Conservation (phyloP, 1,140 invertebrate genomes). For the Antheraea mylitta region DNA sequence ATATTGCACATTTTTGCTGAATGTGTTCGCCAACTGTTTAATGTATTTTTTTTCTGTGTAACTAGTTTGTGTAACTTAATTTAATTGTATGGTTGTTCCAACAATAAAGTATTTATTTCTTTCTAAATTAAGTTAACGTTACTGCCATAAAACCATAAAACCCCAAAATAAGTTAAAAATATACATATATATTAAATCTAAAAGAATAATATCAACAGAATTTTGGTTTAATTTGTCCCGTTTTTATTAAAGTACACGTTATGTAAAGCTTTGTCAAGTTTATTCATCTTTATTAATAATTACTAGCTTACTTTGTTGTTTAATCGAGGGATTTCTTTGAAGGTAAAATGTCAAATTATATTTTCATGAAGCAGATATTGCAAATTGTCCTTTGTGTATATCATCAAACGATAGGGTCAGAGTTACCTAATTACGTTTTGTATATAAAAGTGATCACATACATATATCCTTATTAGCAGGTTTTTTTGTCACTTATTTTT, state of each 20-base stretch:
- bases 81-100: too few species aligned
- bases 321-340: background rate
- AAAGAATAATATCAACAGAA: background rate
- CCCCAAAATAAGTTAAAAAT: too few species aligned
- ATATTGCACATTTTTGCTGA: too few species aligned
- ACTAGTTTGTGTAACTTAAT: too few species aligned
- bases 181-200: too few species aligned
- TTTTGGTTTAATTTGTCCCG: background rate
- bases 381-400: background rate
- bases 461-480: too few species aligned
- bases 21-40: too few species aligned
- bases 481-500: too few species aligned
- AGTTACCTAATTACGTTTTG: background rate
- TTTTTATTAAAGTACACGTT: background rate
- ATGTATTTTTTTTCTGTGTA: too few species aligned
- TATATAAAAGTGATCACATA: background rate
- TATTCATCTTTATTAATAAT: constrained; percentile 13
- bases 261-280: background rate
- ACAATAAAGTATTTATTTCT: too few species aligned
- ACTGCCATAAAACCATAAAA: too few species aligned
- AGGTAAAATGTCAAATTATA: background rate
- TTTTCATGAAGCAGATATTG: background rate
- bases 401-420: background rate
- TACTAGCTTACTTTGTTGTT: constrained; percentile 4
- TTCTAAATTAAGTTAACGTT: too few species aligned